A percentile compares a stretch with the other conserved stretches of the same genome.
Evolutionary conservation across 2,888 invertebrate species (phyloP).

Genomic region (Polydrusus cervinus): DNA sequence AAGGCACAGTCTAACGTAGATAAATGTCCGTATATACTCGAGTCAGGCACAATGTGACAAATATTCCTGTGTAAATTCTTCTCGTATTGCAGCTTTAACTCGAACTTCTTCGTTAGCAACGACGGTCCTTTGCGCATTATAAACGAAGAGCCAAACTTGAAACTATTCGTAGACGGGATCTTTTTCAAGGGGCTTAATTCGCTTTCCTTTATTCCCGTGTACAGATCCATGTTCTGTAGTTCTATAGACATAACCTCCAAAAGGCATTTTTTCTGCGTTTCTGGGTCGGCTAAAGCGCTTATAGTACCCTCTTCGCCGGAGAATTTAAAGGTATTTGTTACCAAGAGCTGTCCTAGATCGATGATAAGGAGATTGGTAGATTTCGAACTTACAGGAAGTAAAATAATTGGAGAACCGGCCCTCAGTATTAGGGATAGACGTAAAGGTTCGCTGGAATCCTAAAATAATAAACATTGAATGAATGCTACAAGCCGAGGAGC

Average conservation of each 20-base stretch:
- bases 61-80: constrained; percentile 81
- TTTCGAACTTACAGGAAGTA: constrained; percentile 89
- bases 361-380: constrained; percentile 86
- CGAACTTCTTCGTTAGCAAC: constrained; percentile 87
- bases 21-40: constrained; percentile 88
- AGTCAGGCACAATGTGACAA: constrained; percentile 80
- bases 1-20: constrained; percentile 89
- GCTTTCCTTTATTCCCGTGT: constrained; percentile 74
- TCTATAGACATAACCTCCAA: constrained; percentile 84
- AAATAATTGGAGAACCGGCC: constrained; percentile 86
- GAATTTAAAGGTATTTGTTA: constrained; percentile 84
- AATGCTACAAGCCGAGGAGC: too few relatives aligned
- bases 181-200: constrained; percentile 59
- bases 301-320: constrained; percentile 76
- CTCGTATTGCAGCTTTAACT: constrained; percentile 86
- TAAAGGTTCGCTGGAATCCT: constrained; percentile 67
- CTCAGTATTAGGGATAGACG: constrained; percentile 77
- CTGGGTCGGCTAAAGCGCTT: constrained; percentile 68
- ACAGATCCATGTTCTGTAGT: constrained; percentile 85
- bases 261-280: constrained; percentile 74
- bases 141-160: constrained; percentile 72
- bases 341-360: constrained; percentile 84
- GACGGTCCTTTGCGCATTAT: constrained; percentile 77
- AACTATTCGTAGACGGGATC: constrained; percentile 57
- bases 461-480: constrained; percentile 51